A percentile compares a stretch with the other conserved stretches of the same genome.
Evolutionary conservation across 2,797 vertebrate genomes (phyloP).

Genomic region (Trichosurus vulpecula): DNA sequence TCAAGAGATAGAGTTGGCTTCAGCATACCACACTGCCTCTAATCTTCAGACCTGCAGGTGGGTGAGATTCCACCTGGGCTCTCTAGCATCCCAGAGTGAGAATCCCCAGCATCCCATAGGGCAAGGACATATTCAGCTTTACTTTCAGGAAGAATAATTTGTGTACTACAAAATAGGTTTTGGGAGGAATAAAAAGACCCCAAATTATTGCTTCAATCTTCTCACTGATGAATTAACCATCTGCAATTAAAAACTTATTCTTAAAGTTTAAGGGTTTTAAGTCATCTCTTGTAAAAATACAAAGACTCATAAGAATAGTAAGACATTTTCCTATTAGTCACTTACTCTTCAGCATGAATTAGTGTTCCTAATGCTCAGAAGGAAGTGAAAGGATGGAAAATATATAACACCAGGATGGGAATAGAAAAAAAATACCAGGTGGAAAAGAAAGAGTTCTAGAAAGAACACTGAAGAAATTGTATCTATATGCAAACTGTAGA

Average conservation of each 20-base stretch:
- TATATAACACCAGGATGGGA: background rate
- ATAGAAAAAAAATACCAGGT: background rate
- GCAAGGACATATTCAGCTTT: background rate
- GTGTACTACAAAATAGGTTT: background rate
- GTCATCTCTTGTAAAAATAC: background rate
- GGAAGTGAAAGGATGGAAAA: background rate
- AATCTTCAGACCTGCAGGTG: background rate
- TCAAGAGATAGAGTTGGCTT: background rate
- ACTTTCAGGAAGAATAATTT: background rate
- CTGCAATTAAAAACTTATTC: background rate
- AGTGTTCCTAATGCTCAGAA: background rate
- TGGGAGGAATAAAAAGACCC: background rate
- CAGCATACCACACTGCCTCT: background rate
- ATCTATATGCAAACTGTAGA: background rate
- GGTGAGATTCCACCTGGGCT: background rate
- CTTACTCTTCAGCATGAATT: background rate
- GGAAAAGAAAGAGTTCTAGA: background rate
- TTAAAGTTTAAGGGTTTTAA: background rate
- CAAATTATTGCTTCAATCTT: background rate
- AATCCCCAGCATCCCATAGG: background rate
- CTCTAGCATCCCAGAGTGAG: background rate
- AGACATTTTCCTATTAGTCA: background rate
- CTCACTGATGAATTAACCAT: background rate
- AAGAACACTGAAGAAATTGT: background rate
- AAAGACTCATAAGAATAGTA: background rate